Evolutionary conservation across 2,797 vertebrate genomes (phyloP).

Genomic region (Steatocranus sp.): DNA sequence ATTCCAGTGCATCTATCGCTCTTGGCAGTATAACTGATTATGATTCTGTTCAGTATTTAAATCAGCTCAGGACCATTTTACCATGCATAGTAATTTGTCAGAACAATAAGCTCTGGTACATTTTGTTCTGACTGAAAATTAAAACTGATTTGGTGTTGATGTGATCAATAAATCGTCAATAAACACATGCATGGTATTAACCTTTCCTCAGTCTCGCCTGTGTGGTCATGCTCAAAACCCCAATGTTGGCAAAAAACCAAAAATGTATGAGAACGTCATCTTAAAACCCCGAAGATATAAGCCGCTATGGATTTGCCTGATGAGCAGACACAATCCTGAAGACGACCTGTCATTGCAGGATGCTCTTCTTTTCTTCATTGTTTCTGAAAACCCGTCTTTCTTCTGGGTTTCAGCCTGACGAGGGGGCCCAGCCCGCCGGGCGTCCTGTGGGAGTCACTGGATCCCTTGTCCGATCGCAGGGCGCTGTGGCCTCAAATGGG

Average conservation of each 20-base stretch:
- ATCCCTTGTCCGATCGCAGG: constrained; percentile 58
- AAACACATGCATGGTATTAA: neutral
- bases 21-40: neutral
- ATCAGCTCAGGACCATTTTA: neutral
- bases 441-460: constrained; percentile 46
- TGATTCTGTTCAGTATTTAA: neutral
- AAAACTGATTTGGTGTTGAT: neutral
- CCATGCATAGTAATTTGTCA: neutral
- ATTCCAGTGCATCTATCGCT: neutral
- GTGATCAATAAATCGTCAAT: neutral
- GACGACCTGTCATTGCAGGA: neutral
- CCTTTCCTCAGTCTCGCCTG: neutral
- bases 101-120: neutral
- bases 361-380: neutral
- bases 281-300: neutral
- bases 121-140: neutral
- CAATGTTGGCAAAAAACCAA: neutral
- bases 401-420: neutral
- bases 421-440: neutral
- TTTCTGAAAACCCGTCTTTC: constrained; percentile 14
- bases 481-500: constrained; percentile 37
- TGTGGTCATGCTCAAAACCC: neutral
- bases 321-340: neutral
- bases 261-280: neutral
- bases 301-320: neutral